Base-by-base conservation (phyloP, 1,140 invertebrate species). In the Trigoniulus corallinus region DNA sequence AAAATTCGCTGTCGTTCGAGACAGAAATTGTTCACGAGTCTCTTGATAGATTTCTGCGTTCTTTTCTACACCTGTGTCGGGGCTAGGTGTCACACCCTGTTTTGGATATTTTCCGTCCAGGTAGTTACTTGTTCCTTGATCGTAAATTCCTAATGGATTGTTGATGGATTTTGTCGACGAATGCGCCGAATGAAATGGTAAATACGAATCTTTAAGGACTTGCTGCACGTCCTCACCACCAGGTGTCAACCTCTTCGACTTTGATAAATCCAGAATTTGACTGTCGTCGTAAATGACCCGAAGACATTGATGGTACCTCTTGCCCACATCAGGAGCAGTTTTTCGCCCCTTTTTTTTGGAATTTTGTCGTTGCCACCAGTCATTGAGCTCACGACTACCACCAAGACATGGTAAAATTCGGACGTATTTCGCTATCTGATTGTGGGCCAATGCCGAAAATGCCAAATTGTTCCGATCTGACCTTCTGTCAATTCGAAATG, bases 391-490 rank as follows among this genome's bases (percentile, higher is more conserved):
- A 40, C 24, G 18, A 10, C 21, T 27, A 15, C 42, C 34, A 21
- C 25, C 22, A 26, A 50, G 21, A 0, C 48, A 42, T 45, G 18
- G 47, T 51, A 7, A 18, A 15, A 23, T 22, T 53, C 20, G 25
- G 27, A 37, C 26, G 21, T 62, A 68, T 48, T 57, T 59, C 1
- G 67, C 59, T 24, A 69, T 54, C 49, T 67, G 60, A 12, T 57
- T 53, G 51, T 61, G 63, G 50, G 65, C 66, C 3, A 68, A 51
- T 20, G 62, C 62, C 20, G 58, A 57, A 59, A 67, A 70, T 12
- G 57, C 55, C 47, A 58, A 55, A 40, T 66, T 63, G 26, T 62
- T 59, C 23, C 51, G 55, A 44, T 70, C 64, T 15, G 58, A 41
- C 45, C 55, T 60, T 26, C 57, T 48, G 48, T 67, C 67, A 34